Conservation (phyloP, 2,113 vertebrate genomes). For the Epinephelus moara region DNA sequence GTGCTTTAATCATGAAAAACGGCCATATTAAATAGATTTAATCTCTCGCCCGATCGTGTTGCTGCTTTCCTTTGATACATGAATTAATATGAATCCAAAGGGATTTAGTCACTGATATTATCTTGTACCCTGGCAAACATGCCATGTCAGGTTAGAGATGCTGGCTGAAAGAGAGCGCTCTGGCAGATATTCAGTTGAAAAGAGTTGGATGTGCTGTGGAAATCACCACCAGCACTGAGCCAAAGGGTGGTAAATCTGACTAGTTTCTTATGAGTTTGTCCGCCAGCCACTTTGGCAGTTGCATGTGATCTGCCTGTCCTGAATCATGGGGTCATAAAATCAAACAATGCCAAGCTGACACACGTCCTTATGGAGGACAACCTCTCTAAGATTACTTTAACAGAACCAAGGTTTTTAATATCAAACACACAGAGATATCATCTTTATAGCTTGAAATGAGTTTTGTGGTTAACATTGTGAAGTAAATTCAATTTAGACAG, state of each 20-base stretch:
- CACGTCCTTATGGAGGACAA: neutral
- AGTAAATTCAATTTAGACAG: slow-evolving; percentile 3
- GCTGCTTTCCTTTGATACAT: slow-evolving; percentile 18
- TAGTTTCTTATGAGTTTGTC: neutral
- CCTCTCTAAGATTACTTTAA: neutral
- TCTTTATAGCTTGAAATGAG: neutral
- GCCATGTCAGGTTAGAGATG: slow-evolving; percentile 20
- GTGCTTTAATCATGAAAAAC: neutral
- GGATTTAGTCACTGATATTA: slow-evolving; percentile 6
- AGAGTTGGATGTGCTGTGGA: neutral
- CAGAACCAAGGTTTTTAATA: neutral
- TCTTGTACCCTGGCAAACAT: slow-evolving; percentile 3
- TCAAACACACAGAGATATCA: neutral
- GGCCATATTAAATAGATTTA: neutral
- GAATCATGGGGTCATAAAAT: slow-evolving; percentile 3
- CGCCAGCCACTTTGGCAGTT: neutral
- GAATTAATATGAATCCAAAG: slow-evolving; percentile 15
- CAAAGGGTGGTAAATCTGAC: neutral
- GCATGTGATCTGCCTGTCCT: neutral
- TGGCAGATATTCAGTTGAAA: neutral
- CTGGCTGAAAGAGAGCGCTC: neutral
- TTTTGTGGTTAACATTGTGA: neutral
- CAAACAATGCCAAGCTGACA: neutral
- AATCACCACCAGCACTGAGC: neutral
- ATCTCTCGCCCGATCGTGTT: slow-evolving; percentile 4